Percentiles rank a stretch among this genome's conserved stretches.
These are phyloP conservation scores for Phaenicophaeus curvirostris DNA, from an alignment of 2,797 vertebrate species.

Conservation along the genomic window DNA sequence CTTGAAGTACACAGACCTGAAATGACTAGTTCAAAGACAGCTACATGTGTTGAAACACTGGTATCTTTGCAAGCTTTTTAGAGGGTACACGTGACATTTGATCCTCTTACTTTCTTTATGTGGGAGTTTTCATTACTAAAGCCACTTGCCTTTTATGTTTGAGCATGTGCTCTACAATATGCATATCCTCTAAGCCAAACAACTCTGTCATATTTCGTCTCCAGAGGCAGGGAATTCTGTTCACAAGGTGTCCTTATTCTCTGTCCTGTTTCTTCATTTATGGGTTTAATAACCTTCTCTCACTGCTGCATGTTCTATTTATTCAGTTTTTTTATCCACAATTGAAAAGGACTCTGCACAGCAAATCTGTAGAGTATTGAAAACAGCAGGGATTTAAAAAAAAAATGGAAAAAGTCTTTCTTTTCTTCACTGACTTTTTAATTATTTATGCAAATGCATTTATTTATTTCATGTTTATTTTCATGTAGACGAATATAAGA, in stretches of 20 bases:
- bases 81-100: constrained; percentile 14
- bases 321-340: not conserved
- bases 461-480: not conserved
- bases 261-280: constrained; percentile 19
- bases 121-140: constrained; percentile 31
- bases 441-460: not conserved
- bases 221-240: constrained; percentile 8
- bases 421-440: not conserved
- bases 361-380: not conserved
- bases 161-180: not conserved
- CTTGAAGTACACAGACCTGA: not conserved
- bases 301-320: not conserved
- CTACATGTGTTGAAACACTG: not conserved
- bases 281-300: constrained; percentile 32
- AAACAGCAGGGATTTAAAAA: not conserved
- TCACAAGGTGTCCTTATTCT: constrained; percentile 32
- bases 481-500: not conserved
- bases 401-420: not conserved
- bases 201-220: constrained; percentile 13
- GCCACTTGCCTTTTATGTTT: constrained; percentile 23
- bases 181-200: constrained; percentile 25
- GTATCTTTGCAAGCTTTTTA: constrained; percentile 9
- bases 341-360: not conserved
- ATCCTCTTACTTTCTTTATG: constrained; percentile 42
- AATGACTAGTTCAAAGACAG: not conserved